A percentile compares a stretch with the other conserved stretches of the same genome.
Evolutionary conservation across 2,113 vertebrate genomes (phyloP).

Genomic region (Rhegmatorhina hoffmannsi): DNA sequence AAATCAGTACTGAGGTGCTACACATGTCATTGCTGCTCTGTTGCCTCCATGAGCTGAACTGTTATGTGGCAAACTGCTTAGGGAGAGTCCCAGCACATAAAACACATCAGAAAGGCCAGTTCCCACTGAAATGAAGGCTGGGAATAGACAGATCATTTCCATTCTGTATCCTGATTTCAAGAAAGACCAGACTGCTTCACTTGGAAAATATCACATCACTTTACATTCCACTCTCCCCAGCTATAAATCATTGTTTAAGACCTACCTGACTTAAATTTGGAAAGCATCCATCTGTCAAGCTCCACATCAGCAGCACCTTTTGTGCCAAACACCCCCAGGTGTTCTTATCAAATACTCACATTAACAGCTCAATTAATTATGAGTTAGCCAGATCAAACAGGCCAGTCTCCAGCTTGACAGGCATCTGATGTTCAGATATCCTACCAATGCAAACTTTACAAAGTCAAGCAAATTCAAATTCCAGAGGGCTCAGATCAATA

Average conservation of each 20-base stretch:
- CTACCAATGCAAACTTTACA: conserved; percentile 59
- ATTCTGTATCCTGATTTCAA: conserved; percentile 8
- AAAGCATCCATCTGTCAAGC: conserved; percentile 52
- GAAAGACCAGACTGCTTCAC: conserved; percentile 37
- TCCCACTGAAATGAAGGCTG: conserved; percentile 16
- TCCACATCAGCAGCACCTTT: conserved; percentile 32
- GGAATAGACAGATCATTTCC: conserved; percentile 24
- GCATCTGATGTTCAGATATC: conserved; percentile 63
- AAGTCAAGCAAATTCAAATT: conserved; percentile 63
- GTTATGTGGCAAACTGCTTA: neutral
- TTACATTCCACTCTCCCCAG: conserved; percentile 41
- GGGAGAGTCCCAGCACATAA: neutral
- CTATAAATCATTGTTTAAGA: conserved; percentile 65
- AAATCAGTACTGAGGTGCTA: neutral
- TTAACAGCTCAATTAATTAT: conserved; percentile 73
- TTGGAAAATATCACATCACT: conserved; percentile 66
- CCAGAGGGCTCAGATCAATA: conserved; percentile 66
- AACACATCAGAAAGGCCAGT: neutral
- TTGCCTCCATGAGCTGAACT: neutral
- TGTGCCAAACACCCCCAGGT: conserved; percentile 57
- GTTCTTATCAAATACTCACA: conserved; percentile 63
- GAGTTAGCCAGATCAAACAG: conserved; percentile 69
- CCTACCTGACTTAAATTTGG: conserved; percentile 59
- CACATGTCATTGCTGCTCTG: neutral
- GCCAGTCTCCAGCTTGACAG: conserved; percentile 48